Evolutionary conservation across 2,797 vertebrate genomes (phyloP).

Genomic region (Girardinus metallicus): DNA sequence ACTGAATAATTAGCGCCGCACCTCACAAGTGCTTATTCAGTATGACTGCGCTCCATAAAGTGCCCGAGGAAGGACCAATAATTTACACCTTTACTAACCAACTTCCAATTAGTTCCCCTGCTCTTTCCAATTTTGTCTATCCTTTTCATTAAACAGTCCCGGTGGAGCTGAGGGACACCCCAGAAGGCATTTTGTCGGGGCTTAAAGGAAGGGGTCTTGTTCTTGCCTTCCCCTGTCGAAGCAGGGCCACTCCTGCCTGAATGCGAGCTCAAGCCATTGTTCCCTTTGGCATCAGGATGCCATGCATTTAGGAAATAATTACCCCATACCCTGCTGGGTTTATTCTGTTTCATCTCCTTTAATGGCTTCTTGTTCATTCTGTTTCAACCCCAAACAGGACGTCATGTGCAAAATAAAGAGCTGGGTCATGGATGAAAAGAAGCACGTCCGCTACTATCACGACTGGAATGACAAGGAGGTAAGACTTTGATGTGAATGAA

Average conservation of each 20-base stretch:
- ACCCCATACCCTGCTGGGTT: conserved; percentile 86
- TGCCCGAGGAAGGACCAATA: conserved; percentile 70
- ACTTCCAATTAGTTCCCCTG: conserved; percentile 71
- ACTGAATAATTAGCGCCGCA: conserved; percentile 74
- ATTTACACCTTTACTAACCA: conserved; percentile 73
- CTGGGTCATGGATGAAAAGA: conserved; percentile 95
- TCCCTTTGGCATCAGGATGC: conserved; percentile 81
- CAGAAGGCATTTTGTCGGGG: conserved; percentile 75
- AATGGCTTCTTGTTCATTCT: conserved; percentile 88
- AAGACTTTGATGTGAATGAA: conserved; percentile 79
- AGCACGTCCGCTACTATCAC: conserved; percentile 90
- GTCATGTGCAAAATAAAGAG: conserved; percentile 98
- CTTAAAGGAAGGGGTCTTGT: conserved; percentile 69
- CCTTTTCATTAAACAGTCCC: conserved; percentile 67
- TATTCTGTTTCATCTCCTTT: conserved; percentile 87
- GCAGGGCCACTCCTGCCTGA: conserved; percentile 71
- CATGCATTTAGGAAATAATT: conserved; percentile 88
- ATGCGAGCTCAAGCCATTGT: conserved; percentile 77
- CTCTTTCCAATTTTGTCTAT: conserved; percentile 63
- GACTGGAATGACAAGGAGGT: conserved; percentile 98
- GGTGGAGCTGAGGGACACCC: conserved; percentile 64
- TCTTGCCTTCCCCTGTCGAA: conserved; percentile 77
- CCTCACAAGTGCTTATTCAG: conserved; percentile 71
- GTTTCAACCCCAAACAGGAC: conserved; percentile 89
- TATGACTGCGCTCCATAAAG: conserved; percentile 61